Evolutionary conservation across 2,113 vertebrate genomes (phyloP), one percentile per base, ranked within the genome.

Genomic region (Garra rufa): DNA sequence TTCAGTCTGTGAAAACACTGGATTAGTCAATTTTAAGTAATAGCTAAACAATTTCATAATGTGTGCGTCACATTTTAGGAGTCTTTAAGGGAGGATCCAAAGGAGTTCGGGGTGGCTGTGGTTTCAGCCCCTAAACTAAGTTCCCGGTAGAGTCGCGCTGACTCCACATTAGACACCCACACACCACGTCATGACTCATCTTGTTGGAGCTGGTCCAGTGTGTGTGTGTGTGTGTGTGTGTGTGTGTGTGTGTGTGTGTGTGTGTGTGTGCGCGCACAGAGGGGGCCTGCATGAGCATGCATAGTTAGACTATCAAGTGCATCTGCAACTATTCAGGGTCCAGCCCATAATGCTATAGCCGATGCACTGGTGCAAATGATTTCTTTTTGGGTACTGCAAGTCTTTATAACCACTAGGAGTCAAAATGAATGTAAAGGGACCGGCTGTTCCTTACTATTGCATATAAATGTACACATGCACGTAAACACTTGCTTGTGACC

Each of bases 151-250:
- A 85, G 81, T 84, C 74, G n/a, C 76, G 84, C 83, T 88, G 87
- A 89, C 85, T 88, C 85, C 79, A 87, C 86, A 83, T 82, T 82
- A 86, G 84, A 87, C 87, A 87, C 88, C 85, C 89, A 88, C 89
- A 81, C 50, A 65, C 63, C 46, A 44, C 48, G 48, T 73, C 65
- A 55, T 90, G 90, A 91, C 73, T 91, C 89, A 91, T 76, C 46
- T 30, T 79, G 26, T 74, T 87, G 83, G 87, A 84, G 48, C 65
- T 70, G 43, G 15, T 59, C 14, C 2, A 7, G 26, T 80, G 52
- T 71, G 65, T 85, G 67, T 83, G 52, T 46, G 8, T 44, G 24
- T 52, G 38, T 59, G 48, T 69, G 28, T 79, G 5, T 34, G 34
- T n/a, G 14, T 57, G 57, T 61, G n/a, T 63, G 26, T 17, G 26